Percentiles rank a stretch among this genome's conserved stretches.
Conservation (phyloP, 2,113 vertebrate species). For the Oryzias woworae region DNA sequence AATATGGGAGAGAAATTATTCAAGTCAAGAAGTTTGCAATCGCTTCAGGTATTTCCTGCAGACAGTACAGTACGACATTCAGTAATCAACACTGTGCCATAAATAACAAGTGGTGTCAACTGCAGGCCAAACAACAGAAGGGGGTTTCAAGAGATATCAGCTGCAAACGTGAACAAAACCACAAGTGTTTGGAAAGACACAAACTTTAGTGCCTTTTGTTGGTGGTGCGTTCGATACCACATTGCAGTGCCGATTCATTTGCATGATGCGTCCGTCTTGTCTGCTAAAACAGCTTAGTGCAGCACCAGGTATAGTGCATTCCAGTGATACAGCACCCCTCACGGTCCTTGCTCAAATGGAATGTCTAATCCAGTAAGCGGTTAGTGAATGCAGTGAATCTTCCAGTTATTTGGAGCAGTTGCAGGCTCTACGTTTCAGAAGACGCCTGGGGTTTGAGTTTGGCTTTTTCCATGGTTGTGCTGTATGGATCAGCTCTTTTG, state of each 20-base stretch:
- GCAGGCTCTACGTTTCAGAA: conserved; percentile 83
- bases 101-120: conserved; percentile 57
- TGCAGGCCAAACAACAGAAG: conserved; percentile 30
- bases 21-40: conserved; percentile 58
- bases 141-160: conserved; percentile 20
- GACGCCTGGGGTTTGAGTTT: conserved; percentile 93
- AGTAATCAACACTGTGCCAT: conserved; percentile 56
- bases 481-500: conserved; percentile 86
- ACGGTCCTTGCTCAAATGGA: conserved; percentile 28
- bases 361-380: conserved; percentile 14
- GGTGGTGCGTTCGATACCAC: conserved; percentile 28
- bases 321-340: conserved; percentile 59
- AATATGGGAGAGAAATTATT: conserved; percentile 73
- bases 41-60: conserved; percentile 57
- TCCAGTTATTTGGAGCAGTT: conserved; percentile 52
- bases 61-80: conserved; percentile 61
- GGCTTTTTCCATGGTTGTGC: conserved; percentile 94
- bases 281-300: conserved; percentile 54
- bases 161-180: conserved; percentile 29
- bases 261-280: conserved; percentile 9
- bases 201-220: conserved; percentile 43
- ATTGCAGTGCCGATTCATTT: conserved; percentile 30
- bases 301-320: conserved; percentile 50
- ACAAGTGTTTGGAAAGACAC: conserved; percentile 10
- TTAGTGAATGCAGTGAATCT: conserved; percentile 20